Evolutionary conservation across 30 jellyfish, hydroid and myxozoan genomes (phyloP), one percentile per base, ranked within the genome.

Genomic region (Clytia hemisphaerica): DNA sequence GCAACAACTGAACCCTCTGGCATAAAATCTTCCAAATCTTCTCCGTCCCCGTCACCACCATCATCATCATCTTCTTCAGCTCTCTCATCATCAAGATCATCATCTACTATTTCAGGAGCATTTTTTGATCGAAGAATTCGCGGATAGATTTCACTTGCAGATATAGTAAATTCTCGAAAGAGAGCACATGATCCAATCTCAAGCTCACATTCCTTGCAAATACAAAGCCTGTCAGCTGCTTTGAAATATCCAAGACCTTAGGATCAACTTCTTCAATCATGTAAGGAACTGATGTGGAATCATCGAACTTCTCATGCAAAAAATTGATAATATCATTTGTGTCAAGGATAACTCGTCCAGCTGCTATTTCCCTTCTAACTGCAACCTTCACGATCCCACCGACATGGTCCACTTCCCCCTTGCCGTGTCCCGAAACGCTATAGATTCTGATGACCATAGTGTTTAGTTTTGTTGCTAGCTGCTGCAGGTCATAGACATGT

Each of bases 401-500:
- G 42, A 31, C 76, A 36, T 62, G 76, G 76, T 62, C 76, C 37
- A 62, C 76, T 36, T 62, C 76, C 30, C 76, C 76, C 46, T 62
- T 62, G 18, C 76, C 76, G 42, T 62, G 76, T 21, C 76, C 76
- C 37, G 76, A 59, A 36, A 62, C 42, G 42, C 61, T 36, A 59
- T 40, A 62, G 22, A 62, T 61, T 26, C 76, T 37, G 16, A 62
- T 62, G 21, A 62, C 42, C 42, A 62, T 38, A 36, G 76, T 27
- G 45, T 62, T 62, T 21, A 6, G 42, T 37, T 62, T 61, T 36
- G 18, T 62, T 62, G 76, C 37, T 21, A 62, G 76, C 76, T 4
- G 76, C 76, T 62, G 76, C 76, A 62, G 76, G 42, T 62, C 61
- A n/a, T 59, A 59, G 28, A 62, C 37, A 36, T 62, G 76, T 62